A percentile compares a stretch with the other conserved stretches of the same genome.
Evolutionary conservation across 2,888 invertebrate genomes (phyloP).

Genomic region (Lumbricus terrestris): DNA sequence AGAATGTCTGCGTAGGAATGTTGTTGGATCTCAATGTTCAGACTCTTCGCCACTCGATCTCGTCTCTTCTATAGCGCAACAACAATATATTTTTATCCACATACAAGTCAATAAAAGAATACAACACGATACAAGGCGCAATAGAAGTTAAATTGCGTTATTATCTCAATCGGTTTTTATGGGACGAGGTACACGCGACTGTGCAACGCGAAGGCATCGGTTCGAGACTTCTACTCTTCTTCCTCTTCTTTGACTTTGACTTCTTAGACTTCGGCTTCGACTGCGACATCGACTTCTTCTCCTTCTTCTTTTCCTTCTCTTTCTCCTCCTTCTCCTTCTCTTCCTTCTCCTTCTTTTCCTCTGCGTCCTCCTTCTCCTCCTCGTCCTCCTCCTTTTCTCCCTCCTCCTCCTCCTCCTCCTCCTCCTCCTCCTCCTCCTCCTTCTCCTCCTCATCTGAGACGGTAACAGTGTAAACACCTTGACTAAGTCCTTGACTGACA

Average conservation of each 20-base stretch:
- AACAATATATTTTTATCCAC: too few species aligned
- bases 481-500: not conserved
- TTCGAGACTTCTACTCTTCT: too few species aligned
- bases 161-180: too few species aligned
- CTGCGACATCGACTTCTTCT: not conserved
- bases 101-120: too few species aligned
- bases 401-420: too few species aligned
- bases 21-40: slow-evolving; percentile 40
- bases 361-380: too few species aligned
- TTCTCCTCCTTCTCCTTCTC: not conserved
- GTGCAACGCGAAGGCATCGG: too few species aligned
- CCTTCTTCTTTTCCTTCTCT: not conserved
- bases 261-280: not conserved
- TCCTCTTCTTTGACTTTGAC: not conserved
- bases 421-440: not conserved
- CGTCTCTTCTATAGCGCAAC: slow-evolving; percentile 41
- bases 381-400: too few species aligned
- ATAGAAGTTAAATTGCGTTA: too few species aligned
- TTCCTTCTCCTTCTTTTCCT: not conserved
- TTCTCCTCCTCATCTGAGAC: not conserved
- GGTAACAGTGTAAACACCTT: not conserved
- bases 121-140: too few species aligned
- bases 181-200: too few species aligned
- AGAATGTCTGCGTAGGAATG: slow-evolving; percentile 58
- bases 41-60: slow-evolving; percentile 45